phyloP scores from a whole-genome alignment of 2,797 vertebrate genomes.

The Anguilla marmorata region DNA sequence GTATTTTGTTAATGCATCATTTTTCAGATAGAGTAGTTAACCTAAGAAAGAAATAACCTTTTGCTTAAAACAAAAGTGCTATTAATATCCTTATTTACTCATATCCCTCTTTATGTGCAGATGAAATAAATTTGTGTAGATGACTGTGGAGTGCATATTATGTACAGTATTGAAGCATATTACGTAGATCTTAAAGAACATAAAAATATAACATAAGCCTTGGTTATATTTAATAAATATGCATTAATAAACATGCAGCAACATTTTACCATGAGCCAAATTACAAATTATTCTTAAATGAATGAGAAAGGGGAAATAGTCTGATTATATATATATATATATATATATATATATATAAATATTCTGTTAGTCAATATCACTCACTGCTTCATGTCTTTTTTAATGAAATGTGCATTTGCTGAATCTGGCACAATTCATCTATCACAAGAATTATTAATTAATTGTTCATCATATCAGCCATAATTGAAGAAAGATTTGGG shows the following conservation, averaged over 20 bases:
- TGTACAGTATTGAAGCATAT: neutral
- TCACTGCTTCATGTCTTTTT: conserved; percentile 52
- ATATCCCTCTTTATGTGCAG: conserved; percentile 62
- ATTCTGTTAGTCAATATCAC: conserved; percentile 64
- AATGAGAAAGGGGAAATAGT: conserved; percentile 36
- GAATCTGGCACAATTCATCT: conserved; percentile 72
- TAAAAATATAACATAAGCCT: conserved; percentile 22
- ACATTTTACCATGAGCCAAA: conserved; percentile 52
- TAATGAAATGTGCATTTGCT: conserved; percentile 67
- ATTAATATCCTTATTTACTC: conserved; percentile 66
- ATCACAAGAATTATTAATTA: conserved; percentile 78
- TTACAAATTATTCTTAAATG: conserved; percentile 50
- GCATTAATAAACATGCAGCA: conserved; percentile 29
- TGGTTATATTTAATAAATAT: too few relatives aligned
- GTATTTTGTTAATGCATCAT: conserved; percentile 73
- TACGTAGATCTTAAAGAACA: conserved; percentile 42
- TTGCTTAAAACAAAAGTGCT: conserved; percentile 30
- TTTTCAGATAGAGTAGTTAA: conserved; percentile 71
- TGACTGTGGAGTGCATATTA: conserved; percentile 46
- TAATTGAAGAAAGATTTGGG: conserved; percentile 78
- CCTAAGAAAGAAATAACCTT: conserved; percentile 56
- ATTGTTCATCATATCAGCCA: conserved; percentile 71
- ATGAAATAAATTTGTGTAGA: conserved; percentile 65
- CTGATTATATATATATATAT: neutral
- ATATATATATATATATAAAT: conserved; percentile 5